phyloP scores from a whole-genome alignment of 2,113 vertebrate genomes.

The Speoplatyrhinus poulsoni region DNA sequence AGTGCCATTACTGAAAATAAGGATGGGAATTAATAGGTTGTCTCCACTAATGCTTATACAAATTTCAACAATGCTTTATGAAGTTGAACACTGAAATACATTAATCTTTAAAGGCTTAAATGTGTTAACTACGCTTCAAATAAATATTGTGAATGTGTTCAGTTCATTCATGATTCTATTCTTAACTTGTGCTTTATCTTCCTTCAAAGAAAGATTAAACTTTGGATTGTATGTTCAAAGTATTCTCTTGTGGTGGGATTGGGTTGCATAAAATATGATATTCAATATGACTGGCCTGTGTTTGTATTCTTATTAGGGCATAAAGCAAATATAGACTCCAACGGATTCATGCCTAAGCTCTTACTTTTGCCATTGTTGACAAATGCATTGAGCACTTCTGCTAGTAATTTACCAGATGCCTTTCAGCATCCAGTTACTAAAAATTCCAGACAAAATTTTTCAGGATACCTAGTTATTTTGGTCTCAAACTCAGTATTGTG shows the following conservation, averaged over 20 bases:
- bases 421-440: conserved; percentile 44
- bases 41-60: background rate
- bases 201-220: conserved; percentile 57
- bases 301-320: conserved; percentile 69
- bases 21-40: background rate
- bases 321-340: conserved; percentile 71
- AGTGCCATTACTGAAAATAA: background rate
- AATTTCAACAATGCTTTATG: too few relatives aligned
- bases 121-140: conserved; percentile 13
- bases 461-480: conserved; percentile 10
- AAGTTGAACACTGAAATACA: background rate
- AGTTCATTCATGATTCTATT: conserved; percentile 58
- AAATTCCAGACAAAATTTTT: conserved; percentile 20
- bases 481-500: conserved; percentile 17
- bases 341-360: conserved; percentile 34
- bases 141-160: conserved; percentile 32
- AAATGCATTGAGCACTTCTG: conserved; percentile 43
- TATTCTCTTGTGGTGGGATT: conserved; percentile 65
- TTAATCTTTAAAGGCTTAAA: background rate
- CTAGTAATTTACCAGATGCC: conserved; percentile 48
- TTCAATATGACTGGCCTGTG: conserved; percentile 60
- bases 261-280: conserved; percentile 67
- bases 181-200: conserved; percentile 45
- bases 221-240: conserved; percentile 32
- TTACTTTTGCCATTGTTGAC: conserved; percentile 53